phyloP scores from a whole-genome alignment of 2,888 invertebrate genomes.

The Bhutanitis thaidina region DNA sequence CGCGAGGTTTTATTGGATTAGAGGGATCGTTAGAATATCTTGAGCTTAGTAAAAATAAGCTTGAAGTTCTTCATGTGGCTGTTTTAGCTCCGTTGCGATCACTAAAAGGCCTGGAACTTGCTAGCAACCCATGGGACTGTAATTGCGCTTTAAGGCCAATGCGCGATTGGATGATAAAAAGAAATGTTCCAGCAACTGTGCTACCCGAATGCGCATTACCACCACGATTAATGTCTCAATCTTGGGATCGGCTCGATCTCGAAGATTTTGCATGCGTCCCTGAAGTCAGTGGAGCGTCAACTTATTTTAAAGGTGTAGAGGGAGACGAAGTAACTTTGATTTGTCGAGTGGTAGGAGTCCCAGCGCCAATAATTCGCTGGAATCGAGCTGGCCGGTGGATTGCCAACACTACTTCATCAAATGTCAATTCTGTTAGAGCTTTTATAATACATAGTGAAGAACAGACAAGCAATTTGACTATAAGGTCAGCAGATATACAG shows the following conservation, averaged over 20 bases:
- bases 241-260: constrained; percentile 87
- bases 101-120: constrained; percentile 86
- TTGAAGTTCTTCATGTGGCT: constrained; percentile 83
- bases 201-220: constrained; percentile 85
- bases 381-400: constrained; percentile 84
- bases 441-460: constrained; percentile 84
- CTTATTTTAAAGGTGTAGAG: constrained; percentile 82
- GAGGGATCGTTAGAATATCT: constrained; percentile 87
- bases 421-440: constrained; percentile 77
- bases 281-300: constrained; percentile 81
- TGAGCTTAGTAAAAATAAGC: constrained; percentile 86
- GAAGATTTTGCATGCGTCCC: constrained; percentile 91
- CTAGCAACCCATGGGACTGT: constrained; percentile 92
- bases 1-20: constrained; percentile 85
- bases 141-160: constrained; percentile 87
- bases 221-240: constrained; percentile 79
- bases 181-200: constrained; percentile 86
- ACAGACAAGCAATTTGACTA: constrained; percentile 86
- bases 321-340: constrained; percentile 87
- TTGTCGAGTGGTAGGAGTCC: constrained; percentile 85
- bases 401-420: constrained; percentile 76
- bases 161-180: constrained; percentile 88
- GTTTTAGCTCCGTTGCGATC: constrained; percentile 84
- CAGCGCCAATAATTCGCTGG: constrained; percentile 87
- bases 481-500: constrained; percentile 85